Evolutionary conservation across 2,113 vertebrate species (phyloP), one percentile per base, ranked within the genome.

Genomic region (Pogona vitticeps): DNA sequence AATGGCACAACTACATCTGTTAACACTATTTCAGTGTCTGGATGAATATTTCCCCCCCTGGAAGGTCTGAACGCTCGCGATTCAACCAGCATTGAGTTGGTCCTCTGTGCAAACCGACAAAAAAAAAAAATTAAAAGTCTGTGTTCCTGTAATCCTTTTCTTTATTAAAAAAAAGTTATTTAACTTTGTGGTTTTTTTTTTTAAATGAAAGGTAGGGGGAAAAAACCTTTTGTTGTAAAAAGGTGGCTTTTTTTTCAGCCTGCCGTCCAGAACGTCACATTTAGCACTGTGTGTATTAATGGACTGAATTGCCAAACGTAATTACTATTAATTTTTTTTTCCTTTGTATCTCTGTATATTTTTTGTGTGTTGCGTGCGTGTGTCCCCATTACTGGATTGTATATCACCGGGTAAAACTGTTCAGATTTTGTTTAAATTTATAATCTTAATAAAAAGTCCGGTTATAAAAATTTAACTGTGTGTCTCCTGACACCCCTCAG

Each of bases 141-240:
- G 84, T 95, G 94, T 94, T 94, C 95, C 94, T 93, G 88, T 67
- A 56, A 42, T n/a, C 76, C n/a, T 82, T 70, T 77, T 81, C 42
- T 28, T 94, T 92, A 93, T 89, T 82, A 67, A 3, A 5, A 72
- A 83, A 70, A 88, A 91, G 4, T 5, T 92, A 87, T 46, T 78
- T 72, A 52, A n/a, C n/a, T 63, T 82, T 84, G 59, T 65, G 18
- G 23, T 72, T 52, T 23, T 40, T 72, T 36, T 38, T 52, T 61
- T 1, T 36, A 52, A 75, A 36, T 79, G 3, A 38, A 17, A 21
- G 58, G 77, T 28, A 38, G 61, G 13, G 61, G 65, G 5, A 40
- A 83, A 83, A 81, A 96, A 95, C 97, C 98, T 98, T 98, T 99
- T 98, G 98, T 98, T 99, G 96, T 98, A 97, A 97, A 98, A 98